Evolutionary conservation across 2,113 vertebrate species (phyloP), one percentile per base, ranked within the genome.

Genomic region (Lagopus leucura): DNA sequence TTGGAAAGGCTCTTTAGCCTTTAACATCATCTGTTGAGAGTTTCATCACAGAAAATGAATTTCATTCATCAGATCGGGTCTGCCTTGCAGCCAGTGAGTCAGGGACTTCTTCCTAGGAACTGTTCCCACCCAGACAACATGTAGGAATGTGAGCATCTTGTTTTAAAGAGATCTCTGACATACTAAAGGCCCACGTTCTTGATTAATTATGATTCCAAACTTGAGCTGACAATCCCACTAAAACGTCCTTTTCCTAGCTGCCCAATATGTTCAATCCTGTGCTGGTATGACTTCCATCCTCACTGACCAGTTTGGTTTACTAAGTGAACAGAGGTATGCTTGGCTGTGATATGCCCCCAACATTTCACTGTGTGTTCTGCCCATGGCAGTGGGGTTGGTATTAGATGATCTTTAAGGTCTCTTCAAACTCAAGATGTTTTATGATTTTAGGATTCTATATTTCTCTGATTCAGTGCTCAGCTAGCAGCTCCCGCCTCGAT

Each of bases 1-100:
- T 92, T 94, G 80, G 88, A 92, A 92, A 88, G 69, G 82, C 66
- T 95, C 66, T 78, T 90, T 70, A 78, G 61, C 66, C 73, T 86
- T 81, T 48, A 71, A 0, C 54, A 75, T 42, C 55, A 77, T 80
- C 79, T 81, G 11, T 16, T 76, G 72, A 43, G 92, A 80, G 75
- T 80, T 92, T 83, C 61, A 64, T 30, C 36, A 28, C 12, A 16
- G 64, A 73, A 93, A 81, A 85, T 76, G 89, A 94, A 74, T 50
- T 76, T 47, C 71, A 92, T 52, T 38, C 72, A 82, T 64, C 85
- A 82, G 55, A 60, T 74, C 34, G 83, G 63, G 69, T 80, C 60
- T 93, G 87, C 58, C 64, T 91, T 82, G 74, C 40, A 93, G 92
- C 66, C 84, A 89, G 67, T 27, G 42, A 95, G 64, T 85, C 84